These are phyloP conservation scores for Tapirus terrestris DNA, from an alignment of 2,113 vertebrate species.

Conservation along the genomic window DNA sequence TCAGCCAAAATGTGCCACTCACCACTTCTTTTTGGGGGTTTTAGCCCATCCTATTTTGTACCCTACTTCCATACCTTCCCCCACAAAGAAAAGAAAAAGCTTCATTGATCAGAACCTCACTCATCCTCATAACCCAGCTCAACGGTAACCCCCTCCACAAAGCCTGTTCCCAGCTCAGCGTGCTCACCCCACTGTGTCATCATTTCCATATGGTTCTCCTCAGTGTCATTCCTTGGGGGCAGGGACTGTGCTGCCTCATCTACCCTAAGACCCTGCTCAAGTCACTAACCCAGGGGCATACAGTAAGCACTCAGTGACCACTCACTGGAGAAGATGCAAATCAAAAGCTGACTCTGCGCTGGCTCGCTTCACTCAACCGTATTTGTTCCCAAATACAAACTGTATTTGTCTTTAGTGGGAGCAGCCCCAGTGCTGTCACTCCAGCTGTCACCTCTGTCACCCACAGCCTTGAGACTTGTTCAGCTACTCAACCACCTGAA, in stretches of 20 bases:
- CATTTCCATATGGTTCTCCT: not conserved
- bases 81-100: no score
- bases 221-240: not conserved
- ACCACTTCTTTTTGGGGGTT: not conserved
- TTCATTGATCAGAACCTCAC: not conserved
- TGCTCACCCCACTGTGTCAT: accelerated
- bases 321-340: not conserved
- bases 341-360: not conserved
- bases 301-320: not conserved
- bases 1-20: not conserved
- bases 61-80: no score
- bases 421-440: not conserved
- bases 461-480: not conserved
- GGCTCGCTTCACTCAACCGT: not conserved
- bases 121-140: not conserved
- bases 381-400: no score
- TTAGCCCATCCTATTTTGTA: not conserved
- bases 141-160: not conserved
- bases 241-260: not conserved
- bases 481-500: not conserved
- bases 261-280: no score
- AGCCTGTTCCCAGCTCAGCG: no score
- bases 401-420: no score
- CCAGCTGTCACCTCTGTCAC: not conserved
- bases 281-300: not conserved